Percentiles rank a stretch among this genome's conserved stretches.
Evolutionary conservation across 1,140 invertebrate genomes (phyloP).

Genomic region (Conus ventricosus): DNA sequence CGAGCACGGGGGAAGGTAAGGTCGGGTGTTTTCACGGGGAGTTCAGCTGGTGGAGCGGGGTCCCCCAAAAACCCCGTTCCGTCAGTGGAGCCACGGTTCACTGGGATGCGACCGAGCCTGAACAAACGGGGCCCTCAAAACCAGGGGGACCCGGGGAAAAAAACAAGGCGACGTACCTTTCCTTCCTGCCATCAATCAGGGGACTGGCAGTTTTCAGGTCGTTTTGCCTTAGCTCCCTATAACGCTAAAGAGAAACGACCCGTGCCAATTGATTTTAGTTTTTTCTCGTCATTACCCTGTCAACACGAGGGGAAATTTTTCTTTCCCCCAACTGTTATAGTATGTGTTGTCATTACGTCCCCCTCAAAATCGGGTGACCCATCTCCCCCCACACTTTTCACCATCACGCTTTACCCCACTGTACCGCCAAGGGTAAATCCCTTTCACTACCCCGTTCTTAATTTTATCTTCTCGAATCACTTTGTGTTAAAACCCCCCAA

Average conservation of each 20-base stretch:
- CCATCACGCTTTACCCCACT: too few species aligned
- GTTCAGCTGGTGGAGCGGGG: slow-evolving; percentile 41
- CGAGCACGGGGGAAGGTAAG: slow-evolving; percentile 26
- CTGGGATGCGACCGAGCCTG: slow-evolving; percentile 61
- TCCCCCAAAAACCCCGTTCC: background rate
- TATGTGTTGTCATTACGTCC: too few species aligned
- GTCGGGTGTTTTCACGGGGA: slow-evolving; percentile 48
- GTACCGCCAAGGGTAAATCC: too few species aligned
- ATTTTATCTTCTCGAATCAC: background rate
- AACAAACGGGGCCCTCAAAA: slow-evolving; percentile 54
- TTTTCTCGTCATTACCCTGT: too few species aligned
- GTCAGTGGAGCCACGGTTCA: slow-evolving; percentile 48
- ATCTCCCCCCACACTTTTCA: background rate
- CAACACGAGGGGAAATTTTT: too few species aligned
- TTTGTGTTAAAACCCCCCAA: too few species aligned
- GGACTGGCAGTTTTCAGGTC: slow-evolving; percentile 3
- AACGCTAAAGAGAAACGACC: too few species aligned
- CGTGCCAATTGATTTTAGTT: too few species aligned
- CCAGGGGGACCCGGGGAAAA: slow-evolving; percentile 42
- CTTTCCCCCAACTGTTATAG: too few species aligned
- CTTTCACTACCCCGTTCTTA: background rate
- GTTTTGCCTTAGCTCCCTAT: too few species aligned
- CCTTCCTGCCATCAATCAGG: slow-evolving; percentile 60
- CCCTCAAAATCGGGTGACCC: too few species aligned
- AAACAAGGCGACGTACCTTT: slow-evolving; percentile 52